Conservation (phyloP, 2,888 invertebrate genomes). For the Pandemis corylana region DNA sequence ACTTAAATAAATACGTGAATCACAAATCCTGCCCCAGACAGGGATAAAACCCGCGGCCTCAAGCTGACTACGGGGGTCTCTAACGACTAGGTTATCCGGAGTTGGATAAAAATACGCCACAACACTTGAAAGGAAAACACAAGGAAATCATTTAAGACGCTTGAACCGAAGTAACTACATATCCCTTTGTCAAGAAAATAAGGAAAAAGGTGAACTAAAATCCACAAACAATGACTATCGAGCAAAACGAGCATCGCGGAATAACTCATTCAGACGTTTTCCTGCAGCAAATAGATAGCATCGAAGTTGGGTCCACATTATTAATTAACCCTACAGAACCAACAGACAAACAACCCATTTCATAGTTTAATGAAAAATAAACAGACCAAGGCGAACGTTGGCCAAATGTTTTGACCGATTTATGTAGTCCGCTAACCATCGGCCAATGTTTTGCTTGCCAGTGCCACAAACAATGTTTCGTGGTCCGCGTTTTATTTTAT, state of each 20-base stretch:
- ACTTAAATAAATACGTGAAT: no score
- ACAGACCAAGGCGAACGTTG: conserved; percentile 18
- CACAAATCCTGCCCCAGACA: no score
- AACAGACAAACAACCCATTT: conserved; percentile 32
- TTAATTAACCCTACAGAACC: conserved; percentile 27
- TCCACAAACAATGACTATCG: conserved; percentile 3
- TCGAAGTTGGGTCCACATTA: conserved; percentile 14
- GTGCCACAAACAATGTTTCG: conserved; percentile 21
- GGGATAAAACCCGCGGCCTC: no score
- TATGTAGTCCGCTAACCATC: conserved; percentile 7
- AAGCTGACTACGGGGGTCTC: no score
- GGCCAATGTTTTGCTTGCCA: conserved; percentile 27
- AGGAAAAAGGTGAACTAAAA: not conserved
- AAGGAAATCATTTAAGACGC: conserved; percentile 2
- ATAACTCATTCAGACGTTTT: conserved; percentile 20
- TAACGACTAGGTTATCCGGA: no score
- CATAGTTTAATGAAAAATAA: conserved; percentile 41
- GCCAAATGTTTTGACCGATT: conserved; percentile 12
- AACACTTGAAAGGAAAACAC: not conserved
- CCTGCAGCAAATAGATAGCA: conserved; percentile 27
- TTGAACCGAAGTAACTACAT: not conserved
- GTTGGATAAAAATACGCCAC: conserved; percentile 1
- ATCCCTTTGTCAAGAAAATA: conserved; percentile 3
- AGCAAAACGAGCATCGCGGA: conserved; percentile 22
- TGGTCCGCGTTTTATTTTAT: conserved; percentile 18